These are phyloP conservation scores for Zosterops hypoxanthus DNA, from an alignment of 2,113 vertebrate genomes.

Conservation along the genomic window DNA sequence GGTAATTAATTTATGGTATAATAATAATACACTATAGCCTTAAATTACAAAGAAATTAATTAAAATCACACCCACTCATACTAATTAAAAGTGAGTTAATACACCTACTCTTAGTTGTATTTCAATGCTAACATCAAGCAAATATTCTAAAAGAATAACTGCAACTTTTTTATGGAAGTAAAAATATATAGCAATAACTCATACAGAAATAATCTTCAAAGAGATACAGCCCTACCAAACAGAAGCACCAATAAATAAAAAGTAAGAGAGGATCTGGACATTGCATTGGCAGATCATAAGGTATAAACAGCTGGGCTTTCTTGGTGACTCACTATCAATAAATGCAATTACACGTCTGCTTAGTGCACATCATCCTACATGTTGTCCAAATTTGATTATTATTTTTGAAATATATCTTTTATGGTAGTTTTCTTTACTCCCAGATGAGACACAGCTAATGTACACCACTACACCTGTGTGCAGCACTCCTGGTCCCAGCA, in stretches of 20 bases:
- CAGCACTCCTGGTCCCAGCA: neutral
- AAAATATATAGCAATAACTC: neutral
- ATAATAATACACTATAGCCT: neutral
- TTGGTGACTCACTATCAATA: neutral
- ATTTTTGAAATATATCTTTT: neutral
- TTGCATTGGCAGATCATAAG: neutral
- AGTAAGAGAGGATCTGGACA: neutral
- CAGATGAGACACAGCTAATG: neutral
- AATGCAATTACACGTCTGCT: neutral
- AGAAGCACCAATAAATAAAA: neutral
- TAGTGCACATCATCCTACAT: neutral
- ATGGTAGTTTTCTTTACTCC: neutral
- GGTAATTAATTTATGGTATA: neutral
- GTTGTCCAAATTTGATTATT: neutral
- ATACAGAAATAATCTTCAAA: neutral
- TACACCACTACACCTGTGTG: neutral
- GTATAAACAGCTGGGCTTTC: neutral
- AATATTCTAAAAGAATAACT: neutral
- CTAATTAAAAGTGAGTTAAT: neutral
- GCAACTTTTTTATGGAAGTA: neutral
- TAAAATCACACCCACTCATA: neutral
- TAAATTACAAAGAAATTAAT: neutral
- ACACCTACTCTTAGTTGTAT: neutral
- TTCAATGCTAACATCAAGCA: neutral
- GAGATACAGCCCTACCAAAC: neutral